Conservation (phyloP, 2,113 vertebrate species). For the Neogobius melanostomus region DNA sequence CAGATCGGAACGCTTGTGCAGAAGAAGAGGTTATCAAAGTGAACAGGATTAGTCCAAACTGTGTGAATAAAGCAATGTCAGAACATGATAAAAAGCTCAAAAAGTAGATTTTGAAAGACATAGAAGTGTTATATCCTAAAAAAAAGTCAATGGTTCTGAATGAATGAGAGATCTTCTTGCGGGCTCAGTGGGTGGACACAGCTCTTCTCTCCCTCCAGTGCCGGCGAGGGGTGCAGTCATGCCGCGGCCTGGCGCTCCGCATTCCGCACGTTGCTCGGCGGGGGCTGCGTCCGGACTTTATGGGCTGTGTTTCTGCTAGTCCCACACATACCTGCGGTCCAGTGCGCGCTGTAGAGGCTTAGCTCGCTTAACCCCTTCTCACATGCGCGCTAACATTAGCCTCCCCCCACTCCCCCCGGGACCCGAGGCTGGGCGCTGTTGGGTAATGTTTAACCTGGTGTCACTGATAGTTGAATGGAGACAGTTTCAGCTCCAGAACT, state of each 20-base stretch:
- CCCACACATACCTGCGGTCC: constrained; percentile 57
- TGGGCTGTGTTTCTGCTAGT: constrained; percentile 51
- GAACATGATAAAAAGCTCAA: too few relatives aligned
- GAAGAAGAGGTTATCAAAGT: too few relatives aligned
- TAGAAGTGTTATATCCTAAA: too few relatives aligned
- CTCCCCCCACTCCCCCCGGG: background rate
- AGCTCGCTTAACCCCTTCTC: constrained; percentile 43
- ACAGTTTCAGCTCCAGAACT: background rate
- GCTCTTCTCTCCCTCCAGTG: too few relatives aligned
- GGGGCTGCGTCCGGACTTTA: constrained; percentile 58
- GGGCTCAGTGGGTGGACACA: too few relatives aligned
- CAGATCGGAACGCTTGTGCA: too few relatives aligned
- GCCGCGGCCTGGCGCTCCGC: constrained; percentile 26
- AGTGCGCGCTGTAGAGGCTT: constrained; percentile 34
- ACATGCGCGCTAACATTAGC: constrained; percentile 15
- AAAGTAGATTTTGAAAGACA: too few relatives aligned
- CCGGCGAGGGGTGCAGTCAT: too few relatives aligned
- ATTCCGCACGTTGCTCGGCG: constrained; percentile 49
- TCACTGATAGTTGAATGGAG: background rate
- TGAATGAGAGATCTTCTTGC: too few relatives aligned
- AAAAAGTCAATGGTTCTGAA: too few relatives aligned
- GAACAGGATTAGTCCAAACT: too few relatives aligned
- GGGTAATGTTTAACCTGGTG: background rate
- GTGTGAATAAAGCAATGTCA: too few relatives aligned
- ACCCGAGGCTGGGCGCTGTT: background rate